Base-by-base conservation (phyloP, 1,140 invertebrate genomes). In the Spodoptera frugiperda region DNA sequence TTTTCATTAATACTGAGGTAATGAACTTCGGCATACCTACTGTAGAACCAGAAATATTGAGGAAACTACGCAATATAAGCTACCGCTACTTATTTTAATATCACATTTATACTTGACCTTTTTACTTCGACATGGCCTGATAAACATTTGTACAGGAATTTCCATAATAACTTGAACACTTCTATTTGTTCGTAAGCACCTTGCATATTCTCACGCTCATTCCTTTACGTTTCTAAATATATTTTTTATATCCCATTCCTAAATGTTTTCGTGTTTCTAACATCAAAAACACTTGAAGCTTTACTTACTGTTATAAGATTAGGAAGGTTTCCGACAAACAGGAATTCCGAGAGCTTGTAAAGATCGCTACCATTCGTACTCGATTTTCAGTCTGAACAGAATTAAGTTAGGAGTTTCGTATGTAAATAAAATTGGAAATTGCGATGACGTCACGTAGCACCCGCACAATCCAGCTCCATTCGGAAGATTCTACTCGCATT, bases 361-460 rank as follows among this genome's bases (percentile, higher is more conserved):
- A 53, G 48, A 30, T 68, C 19, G 65, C 65, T 68, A 17, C 33
- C 57, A 33, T 68, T 68, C 65, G 48, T 21, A 68, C 65, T 68
- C 65, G 65, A 68, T 68, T 68, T 68, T 46, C 61, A 65, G 61
- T 65, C 5, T 65, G 61, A 65, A 65, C 61, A 44, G 61, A 65
- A 65, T 65, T 65, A 65, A 65, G 61, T 51, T 68, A 51, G 48
- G 48, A 68, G 65, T 68, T 68, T 68, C 65, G 65, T 68, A 68
- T 68, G 65, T 53, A 68, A 68, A 68, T 68, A 68, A 49, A 68
- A 68, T 68, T 49, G 65, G 48, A 49, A 53, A 68, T 68, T 49
- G 65, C 25, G 48, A 68, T 68, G 65, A 68, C 65, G 65, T 68
- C 65, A 68, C 65, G 65, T 65, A 65, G 61, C 12, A 30, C 21